Evolutionary conservation across 2,888 invertebrate genomes (phyloP), one percentile per base, ranked within the genome.

Genomic region (Eilema sororculum): DNA sequence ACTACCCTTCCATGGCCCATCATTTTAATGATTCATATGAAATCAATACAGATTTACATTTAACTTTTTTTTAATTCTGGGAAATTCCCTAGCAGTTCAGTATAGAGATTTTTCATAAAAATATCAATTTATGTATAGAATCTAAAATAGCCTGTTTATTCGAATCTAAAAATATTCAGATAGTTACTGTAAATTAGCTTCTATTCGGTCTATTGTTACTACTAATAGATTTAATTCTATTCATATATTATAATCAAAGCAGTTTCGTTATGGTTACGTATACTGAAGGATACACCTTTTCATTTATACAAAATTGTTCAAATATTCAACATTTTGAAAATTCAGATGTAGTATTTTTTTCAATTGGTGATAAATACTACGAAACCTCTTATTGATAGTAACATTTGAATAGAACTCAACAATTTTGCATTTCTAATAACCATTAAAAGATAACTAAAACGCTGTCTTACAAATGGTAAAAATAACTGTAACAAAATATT

Each of bases 401-500:
- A 76, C 79, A 79, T 78, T 74, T 80, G 78, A 78, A 80, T 78
- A 83, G 77, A 81, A 79, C 59, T 77, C 52, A 67, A 69, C 65
- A 69, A 75, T 75, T 72, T 74, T 78, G 75, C 70, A 74, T 78
- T 82, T 83, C 65, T 73, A 76, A 78, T 72, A 81, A 87, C 90
- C 90, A 91, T 88, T 83, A 70, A 84, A 90, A 91, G 90, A 91
- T 79, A 92, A 92, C 91, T 91, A 91, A 91, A 91, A 92, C 92
- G 91, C 85, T 91, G 83, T 90, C 92, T 91, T 90, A 82, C 72
- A 83, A 89, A 89, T 87, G 89, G 88, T 88, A 86, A 58, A 79
- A 81, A 74, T 72, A 88, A 89, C 87, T 86, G 84, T 88, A 87
- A 89, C 82, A 84, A 86, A 84, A 84, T 83, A 85, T 84, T 84